Percentiles rank a stretch among this genome's conserved stretches.
Evolutionary conservation across 2,113 vertebrate genomes (phyloP).

Genomic region (Monopterus albus): DNA sequence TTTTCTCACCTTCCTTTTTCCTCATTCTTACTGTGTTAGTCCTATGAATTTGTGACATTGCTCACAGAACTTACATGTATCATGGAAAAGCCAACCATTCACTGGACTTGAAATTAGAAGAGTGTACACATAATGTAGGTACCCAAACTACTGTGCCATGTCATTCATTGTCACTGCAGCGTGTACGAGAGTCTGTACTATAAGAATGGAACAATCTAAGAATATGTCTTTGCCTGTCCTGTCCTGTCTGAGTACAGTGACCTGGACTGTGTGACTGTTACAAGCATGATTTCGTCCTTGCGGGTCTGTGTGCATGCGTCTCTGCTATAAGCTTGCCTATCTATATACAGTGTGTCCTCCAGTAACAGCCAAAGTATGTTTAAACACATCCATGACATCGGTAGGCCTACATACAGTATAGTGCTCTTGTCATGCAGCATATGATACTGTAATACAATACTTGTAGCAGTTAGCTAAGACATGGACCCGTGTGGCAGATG

Average conservation of each 20-base stretch:
- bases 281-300: background rate
- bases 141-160: background rate
- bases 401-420: background rate
- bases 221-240: constrained; percentile 4
- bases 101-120: constrained; percentile 38
- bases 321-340: background rate
- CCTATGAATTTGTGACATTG: constrained; percentile 17
- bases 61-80: background rate
- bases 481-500: background rate
- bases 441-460: too few species aligned
- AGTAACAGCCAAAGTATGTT: background rate
- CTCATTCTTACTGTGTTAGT: constrained; percentile 44
- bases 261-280: too few species aligned
- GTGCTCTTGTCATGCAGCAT: too few species aligned
- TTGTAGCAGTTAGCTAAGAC: background rate
- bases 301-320: background rate
- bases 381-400: background rate
- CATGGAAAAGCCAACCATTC: constrained; percentile 7
- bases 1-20: constrained; percentile 53
- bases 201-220: background rate
- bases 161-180: background rate
- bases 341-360: background rate
- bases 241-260: background rate
- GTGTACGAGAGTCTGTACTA: background rate
- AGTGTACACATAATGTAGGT: too few species aligned